Evolutionary conservation across 2,113 vertebrate species (phyloP), one percentile per base, ranked within the genome.

Genomic region (Sturnira hondurensis): DNA sequence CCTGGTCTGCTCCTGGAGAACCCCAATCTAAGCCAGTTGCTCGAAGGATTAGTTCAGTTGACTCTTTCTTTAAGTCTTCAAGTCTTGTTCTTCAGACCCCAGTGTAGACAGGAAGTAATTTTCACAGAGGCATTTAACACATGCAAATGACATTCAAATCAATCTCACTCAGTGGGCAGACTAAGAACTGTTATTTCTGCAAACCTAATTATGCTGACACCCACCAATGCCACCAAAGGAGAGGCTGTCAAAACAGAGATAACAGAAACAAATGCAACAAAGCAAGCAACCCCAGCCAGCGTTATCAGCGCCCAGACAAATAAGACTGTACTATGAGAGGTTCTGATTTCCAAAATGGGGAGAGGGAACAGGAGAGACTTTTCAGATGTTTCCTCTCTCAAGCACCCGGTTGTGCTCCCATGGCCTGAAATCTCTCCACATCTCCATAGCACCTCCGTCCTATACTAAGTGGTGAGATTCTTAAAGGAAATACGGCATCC

Each of bases 201-300:
- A 81, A 92, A 83, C 36, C 54, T 88, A 78, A 94, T 71, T 92
- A 92, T 36, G 74, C 70, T 74, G 76, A 92, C 14, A 15, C 88
- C 93, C 88, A 96, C 76, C 38, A 65, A 70, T 13, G 50, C 38
- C 74, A 83, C 85, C 45, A 61, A 82, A 70, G 58, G 47, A 82
- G 93, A 74, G 5, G 3, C 45, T 78, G 74, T 92, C 71, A 91
- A 87, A 96, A 89, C 93, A 94, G 61, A 92, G 85, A 74, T 63
- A 76, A 94, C 43, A 84, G 77, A 84, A 86, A 63, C 19, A 52
- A 82, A 93, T 0, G 24, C 41, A 31, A 43, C 67, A 63, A 67
- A 89, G 68, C 52, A 5, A 45, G 68, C 65, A 31, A 45, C 89
- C 76, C 74, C 13, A 68, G 47, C 47, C 36, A 11, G 67, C 0